Evolutionary conservation across 1,140 invertebrate genomes (phyloP), one percentile per base, ranked within the genome.

Genomic region (Zaprionus ghesquierei): DNA sequence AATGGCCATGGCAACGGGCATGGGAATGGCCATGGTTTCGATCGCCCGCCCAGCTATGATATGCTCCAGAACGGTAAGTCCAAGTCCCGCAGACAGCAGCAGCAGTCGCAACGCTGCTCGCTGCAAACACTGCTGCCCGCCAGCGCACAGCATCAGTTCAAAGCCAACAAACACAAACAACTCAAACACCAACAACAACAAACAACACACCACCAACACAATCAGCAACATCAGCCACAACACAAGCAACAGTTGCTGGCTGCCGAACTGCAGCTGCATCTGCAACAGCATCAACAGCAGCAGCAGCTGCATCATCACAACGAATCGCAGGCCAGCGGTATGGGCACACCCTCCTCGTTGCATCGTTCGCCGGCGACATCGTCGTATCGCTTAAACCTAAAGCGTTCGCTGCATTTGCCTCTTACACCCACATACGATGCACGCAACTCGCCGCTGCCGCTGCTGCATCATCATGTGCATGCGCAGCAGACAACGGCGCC

Each of bases 61-160:
- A 89, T 91, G 72, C 79, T 92, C 58, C 90, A 92, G 69, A 92
- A 92, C 66, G 91, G 91, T 92, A 92, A 92, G 91, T 86, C 81
- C 63, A 92, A 92, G 91, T 86, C 81, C 41, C 91, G 81, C 59
- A 69, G 86, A 35, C 82, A 87, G 78, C 89, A 91, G 63, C 82
- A 89, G 51, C 90, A 46, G 15, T 41, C 35, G 35, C 41, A 91
- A 65, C 85, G 81, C 61, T 90, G 89, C 82, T 91, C 90, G 64
- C 75, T 92, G 59, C 89, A 92, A 75, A 92, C 89, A 27, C 72
- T 90, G 72, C 75, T 90, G 75, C 87, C 87, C 23, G 77, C 89
- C 66, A 90, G 81, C 41, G 86, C 86, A 51, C 86, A 89, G 80
- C 85, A 89, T 49, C 85, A 89, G 65, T 84, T 90, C 54, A 89